These are phyloP conservation scores for Dendropsophus ebraccatus DNA, from an alignment of 2,113 vertebrate species.

Conservation along the genomic window DNA sequence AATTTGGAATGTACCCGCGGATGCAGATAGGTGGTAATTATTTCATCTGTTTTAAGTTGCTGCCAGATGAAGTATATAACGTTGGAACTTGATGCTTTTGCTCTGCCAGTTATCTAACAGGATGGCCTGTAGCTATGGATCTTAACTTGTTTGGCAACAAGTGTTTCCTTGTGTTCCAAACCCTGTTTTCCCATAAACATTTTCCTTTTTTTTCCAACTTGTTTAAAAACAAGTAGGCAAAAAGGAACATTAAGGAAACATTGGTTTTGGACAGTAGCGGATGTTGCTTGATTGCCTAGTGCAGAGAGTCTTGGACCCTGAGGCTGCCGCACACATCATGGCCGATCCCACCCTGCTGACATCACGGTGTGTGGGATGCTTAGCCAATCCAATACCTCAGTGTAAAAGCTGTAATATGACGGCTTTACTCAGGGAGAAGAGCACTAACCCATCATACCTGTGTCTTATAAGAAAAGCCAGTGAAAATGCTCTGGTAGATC, in stretches of 20 bases:
- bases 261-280: not conserved
- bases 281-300: not conserved
- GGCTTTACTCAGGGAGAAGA: too few species aligned
- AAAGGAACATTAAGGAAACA: not conserved
- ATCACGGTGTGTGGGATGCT: not conserved
- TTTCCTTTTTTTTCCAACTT: not conserved
- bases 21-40: slow-evolving; percentile 44
- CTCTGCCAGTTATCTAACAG: slow-evolving; percentile 48
- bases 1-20: slow-evolving; percentile 41
- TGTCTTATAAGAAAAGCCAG: too few species aligned
- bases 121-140: slow-evolving; percentile 44
- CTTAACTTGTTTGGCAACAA: slow-evolving; percentile 36
- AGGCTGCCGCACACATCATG: not conserved
- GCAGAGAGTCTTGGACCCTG: not conserved
- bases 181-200: slow-evolving; percentile 1
- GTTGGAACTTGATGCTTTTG: not conserved
- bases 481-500: too few species aligned
- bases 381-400: not conserved
- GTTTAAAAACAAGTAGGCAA: not conserved
- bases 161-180: slow-evolving; percentile 17
- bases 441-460: too few species aligned
- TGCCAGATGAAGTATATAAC: slow-evolving; percentile 46
- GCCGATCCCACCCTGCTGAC: not conserved
- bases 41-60: slow-evolving; percentile 38
- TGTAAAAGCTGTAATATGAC: too few species aligned